phyloP scores from a whole-genome alignment of 2,797 vertebrate species.

The Chelon auratus region DNA sequence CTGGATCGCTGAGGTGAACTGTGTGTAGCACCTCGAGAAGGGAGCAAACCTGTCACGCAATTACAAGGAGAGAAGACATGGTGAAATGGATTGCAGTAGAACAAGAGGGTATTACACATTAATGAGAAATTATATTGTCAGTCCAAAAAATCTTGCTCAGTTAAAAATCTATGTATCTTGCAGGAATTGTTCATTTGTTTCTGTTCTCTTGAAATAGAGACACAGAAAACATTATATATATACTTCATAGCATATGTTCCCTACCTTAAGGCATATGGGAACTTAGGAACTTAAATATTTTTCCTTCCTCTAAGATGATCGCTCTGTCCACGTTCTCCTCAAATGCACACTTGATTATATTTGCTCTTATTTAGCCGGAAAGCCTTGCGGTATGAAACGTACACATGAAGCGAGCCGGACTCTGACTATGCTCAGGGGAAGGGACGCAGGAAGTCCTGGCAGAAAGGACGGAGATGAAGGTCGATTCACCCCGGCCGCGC shows the following conservation, averaged over 20 bases:
- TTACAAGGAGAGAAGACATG: constrained; percentile 43
- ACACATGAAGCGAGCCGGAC: constrained; percentile 55
- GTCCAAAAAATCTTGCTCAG: constrained; percentile 7
- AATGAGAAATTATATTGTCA: constrained; percentile 31
- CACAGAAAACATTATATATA: constrained; percentile 16
- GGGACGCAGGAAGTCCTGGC: constrained; percentile 49
- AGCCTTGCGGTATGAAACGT: constrained; percentile 20
- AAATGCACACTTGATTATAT: constrained; percentile 40
- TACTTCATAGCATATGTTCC: constrained; percentile 43
- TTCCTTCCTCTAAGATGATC: constrained; percentile 23
- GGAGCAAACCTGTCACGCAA: constrained; percentile 57
- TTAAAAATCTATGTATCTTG: constrained; percentile 5
- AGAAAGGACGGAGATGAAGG: constrained; percentile 74
- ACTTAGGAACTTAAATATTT: too few species aligned
- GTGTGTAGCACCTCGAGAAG: constrained; percentile 41
- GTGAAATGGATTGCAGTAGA: constrained; percentile 48
- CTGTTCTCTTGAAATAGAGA: constrained; percentile 14
- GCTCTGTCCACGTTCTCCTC: constrained; percentile 12
- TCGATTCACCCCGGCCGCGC: constrained; percentile 60
- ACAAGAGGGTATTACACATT: constrained; percentile 23
- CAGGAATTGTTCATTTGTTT: constrained; percentile 17
- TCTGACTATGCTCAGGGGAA: constrained; percentile 46
- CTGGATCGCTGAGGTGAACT: constrained; percentile 39
- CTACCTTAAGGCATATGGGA: constrained; percentile 42
- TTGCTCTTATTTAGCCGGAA: constrained; percentile 50